Evolutionary conservation across 1,140 invertebrate species (phyloP), one percentile per base, ranked within the genome.

Genomic region (Diorhabda carinulata): DNA sequence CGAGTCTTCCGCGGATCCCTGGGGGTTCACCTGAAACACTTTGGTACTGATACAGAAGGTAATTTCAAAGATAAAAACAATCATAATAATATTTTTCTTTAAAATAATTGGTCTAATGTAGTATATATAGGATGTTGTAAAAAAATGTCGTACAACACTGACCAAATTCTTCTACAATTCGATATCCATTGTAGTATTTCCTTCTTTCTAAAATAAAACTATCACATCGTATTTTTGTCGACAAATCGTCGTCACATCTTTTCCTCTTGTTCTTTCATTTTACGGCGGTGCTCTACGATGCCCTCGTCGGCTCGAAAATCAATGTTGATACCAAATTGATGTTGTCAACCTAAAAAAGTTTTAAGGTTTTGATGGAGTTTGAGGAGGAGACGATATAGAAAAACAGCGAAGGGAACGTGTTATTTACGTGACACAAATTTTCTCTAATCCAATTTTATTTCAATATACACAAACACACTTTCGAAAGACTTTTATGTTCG

Each of bases 211-310:
- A 52, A 52, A 52, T 52, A 52, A 52, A 52, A 52, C 47, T 52
- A 52, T 52, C 47, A 6, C 47, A 52, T 52, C 47, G 47, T 52
- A 8, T 52, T 52, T 52, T 52, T 52, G 6, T 52, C 47, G 47
- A 52, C 47, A 52, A 52, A 52, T 52, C n/a, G 47, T 52, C 47
- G 47, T 52, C 47, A 8, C 6, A 52, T n/a, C 25, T 25, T 52
- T 52, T 52, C n/a, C 47, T 52, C 47, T 52, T 52, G 47, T 52
- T 52, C 47, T 52, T 52, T 52, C 47, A 52, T 52, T 52, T 52
- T 52, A 52, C 47, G 47, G 6, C 47, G 47, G 3, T 52, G 47
- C 47, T 52, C 47, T n/a, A n/a, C n/a, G 47, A 52, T 52, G 47
- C 47, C 47, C n/a, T n/a, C 6, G 47, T n/a, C n/a, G n/a, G 47